phyloP scores from a whole-genome alignment of 2,797 vertebrate genomes.

The Choloepus didactylus region DNA sequence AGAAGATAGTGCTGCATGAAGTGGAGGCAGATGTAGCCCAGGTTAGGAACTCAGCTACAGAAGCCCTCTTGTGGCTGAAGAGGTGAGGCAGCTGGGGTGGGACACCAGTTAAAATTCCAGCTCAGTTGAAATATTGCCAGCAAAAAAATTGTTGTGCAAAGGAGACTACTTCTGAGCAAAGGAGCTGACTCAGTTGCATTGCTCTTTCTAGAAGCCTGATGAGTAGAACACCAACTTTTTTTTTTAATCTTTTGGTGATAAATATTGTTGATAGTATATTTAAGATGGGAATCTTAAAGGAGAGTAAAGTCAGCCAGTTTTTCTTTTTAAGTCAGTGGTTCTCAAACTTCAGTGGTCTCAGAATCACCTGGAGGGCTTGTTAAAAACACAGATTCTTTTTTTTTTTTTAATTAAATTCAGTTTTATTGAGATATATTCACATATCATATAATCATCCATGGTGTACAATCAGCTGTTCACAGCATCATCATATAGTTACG shows the following conservation, averaged over 20 bases:
- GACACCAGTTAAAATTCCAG: background rate
- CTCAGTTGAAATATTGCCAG: background rate
- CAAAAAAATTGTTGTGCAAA: background rate
- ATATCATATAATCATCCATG: too few relatives aligned
- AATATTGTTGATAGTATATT: background rate
- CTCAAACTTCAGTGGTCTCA: background rate
- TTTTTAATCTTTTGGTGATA: background rate
- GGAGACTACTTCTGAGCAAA: background rate
- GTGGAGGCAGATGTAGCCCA: constrained; percentile 91
- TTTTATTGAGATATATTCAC: too few relatives aligned
- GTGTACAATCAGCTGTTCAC: too few relatives aligned
- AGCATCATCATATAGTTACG: too few relatives aligned
- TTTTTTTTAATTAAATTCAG: too few relatives aligned
- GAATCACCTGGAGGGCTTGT: background rate
- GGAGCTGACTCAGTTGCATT: background rate
- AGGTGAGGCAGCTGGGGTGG: constrained; percentile 85
- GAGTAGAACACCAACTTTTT: background rate
- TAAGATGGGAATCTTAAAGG: constrained; percentile 18
- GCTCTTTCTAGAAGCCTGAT: background rate
- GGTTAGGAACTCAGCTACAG: constrained; percentile 97
- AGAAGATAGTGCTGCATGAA: constrained; percentile 97
- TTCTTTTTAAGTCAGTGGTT: constrained; percentile 9
- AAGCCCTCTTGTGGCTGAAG: constrained; percentile 97
- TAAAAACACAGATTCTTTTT: background rate
- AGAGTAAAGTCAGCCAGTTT: background rate